These are phyloP conservation scores for Diabrotica virgifera DNA, from an alignment of 1,140 invertebrate species.

Conservation along the genomic window DNA sequence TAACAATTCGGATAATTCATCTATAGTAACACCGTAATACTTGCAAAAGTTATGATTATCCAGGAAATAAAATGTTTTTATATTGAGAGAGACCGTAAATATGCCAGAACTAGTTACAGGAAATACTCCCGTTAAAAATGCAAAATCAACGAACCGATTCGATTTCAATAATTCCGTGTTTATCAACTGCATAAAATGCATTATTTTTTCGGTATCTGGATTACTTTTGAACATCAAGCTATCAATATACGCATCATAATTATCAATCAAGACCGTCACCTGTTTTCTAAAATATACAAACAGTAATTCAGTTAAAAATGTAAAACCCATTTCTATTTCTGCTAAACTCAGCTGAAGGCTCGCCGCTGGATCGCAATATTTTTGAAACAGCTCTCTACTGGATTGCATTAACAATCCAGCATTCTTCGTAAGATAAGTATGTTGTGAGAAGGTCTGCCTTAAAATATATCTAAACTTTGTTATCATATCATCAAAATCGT, in stretches of 20 bases:
- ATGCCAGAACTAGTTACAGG: not conserved
- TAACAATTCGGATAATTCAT: not conserved
- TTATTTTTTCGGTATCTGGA: not conserved
- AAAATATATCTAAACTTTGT: not conserved
- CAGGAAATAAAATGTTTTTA: not conserved
- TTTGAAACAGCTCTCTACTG: not conserved
- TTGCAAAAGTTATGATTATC: not conserved
- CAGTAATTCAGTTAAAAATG: not conserved
- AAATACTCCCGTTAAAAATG: not conserved
- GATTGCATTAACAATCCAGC: not conserved
- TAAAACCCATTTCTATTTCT: not conserved
- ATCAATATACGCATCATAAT: not conserved
- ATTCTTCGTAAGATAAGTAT: not conserved
- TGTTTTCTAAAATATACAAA: not conserved
- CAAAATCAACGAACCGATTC: not conserved
- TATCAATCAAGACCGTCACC: not conserved
- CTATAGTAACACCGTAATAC: not conserved
- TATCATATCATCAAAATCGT: not conserved
- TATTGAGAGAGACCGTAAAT: not conserved
- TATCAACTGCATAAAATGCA: not conserved
- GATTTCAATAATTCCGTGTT: not conserved
- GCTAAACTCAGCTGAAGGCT: not conserved
- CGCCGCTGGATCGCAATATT: not conserved
- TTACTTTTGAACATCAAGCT: not conserved
- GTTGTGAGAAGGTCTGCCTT: not conserved